Evolutionary conservation across 2,888 invertebrate species (phyloP).

Genomic region (Oxystoma pomonae): DNA sequence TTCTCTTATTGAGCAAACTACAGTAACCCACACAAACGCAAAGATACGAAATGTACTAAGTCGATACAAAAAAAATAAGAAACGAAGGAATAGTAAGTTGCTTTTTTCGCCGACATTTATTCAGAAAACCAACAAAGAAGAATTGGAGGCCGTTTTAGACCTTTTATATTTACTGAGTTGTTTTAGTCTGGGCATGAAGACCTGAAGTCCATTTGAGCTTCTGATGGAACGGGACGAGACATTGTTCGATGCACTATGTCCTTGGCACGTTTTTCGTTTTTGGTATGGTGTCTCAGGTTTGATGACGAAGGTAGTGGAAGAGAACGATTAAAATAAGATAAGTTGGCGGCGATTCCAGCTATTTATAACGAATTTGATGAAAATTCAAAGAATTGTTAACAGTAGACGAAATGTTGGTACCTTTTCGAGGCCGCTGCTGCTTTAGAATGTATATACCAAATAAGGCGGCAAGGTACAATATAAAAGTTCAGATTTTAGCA

Average conservation of each 20-base stretch:
- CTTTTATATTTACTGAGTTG: slow-evolving; percentile 23
- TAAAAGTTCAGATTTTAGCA: slow-evolving; percentile 21
- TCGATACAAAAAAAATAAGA: neutral
- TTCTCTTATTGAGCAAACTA: neutral
- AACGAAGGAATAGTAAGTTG: slow-evolving; percentile 3
- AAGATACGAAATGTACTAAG: neutral
- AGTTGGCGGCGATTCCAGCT: slow-evolving; percentile 22
- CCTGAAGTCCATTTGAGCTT: slow-evolving; percentile 25
- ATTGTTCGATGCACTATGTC: slow-evolving; percentile 24
- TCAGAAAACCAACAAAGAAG: slow-evolving; percentile 1
- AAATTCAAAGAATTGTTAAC: slow-evolving; percentile 19
- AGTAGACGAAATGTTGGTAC: too few relatives aligned
- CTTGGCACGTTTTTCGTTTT: slow-evolving; percentile 18
- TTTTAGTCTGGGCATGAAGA: slow-evolving; percentile 27
- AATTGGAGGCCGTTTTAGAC: slow-evolving; percentile 24
- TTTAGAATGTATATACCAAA: slow-evolving; percentile 28
- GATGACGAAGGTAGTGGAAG: slow-evolving; percentile 18
- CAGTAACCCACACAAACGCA: too few relatives aligned
- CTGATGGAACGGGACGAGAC: slow-evolving; percentile 24
- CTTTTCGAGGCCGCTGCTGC: too few relatives aligned
- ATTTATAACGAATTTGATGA: slow-evolving; percentile 21
- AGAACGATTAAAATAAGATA: slow-evolving; percentile 17
- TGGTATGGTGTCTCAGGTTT: slow-evolving; percentile 20
- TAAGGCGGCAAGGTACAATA: slow-evolving; percentile 24
- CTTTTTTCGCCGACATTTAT: neutral